Evolutionary conservation across 2,888 invertebrate species (phyloP), one percentile per base, ranked within the genome.

Genomic region (Perdita meconis): DNA sequence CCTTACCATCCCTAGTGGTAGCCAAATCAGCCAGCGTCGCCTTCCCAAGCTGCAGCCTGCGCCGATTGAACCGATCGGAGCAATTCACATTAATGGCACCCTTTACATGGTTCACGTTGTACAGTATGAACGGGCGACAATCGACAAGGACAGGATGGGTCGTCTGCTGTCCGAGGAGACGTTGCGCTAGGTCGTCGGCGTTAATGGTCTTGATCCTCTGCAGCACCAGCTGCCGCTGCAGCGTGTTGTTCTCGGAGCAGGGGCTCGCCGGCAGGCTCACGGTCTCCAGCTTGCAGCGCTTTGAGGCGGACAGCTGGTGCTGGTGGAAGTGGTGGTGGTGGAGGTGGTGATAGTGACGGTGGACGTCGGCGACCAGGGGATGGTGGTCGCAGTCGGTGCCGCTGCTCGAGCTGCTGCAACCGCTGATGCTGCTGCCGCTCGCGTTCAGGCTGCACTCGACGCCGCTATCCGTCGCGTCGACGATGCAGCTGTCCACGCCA

Each of bases 21-120:
- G 95, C 95, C 78, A 96, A 92, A 90, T 96, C 96, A 61, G 95
- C 94, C 24, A 96, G 90, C 2, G 94, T 94, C 10, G 95, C 95
- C 86, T 95, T 95, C 12, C 95, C 95, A 87, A 94, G 94, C 88
- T 95, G 95, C 79, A 96, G 92, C 34, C 96, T 92, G 80, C 95
- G 93, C 72, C 95, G 93, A 89, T 95, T 95, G 90, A 95, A 95
- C 56, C 95, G 93, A 90, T 96, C 96, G 40, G 95, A 94, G 89
- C 96, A 96, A 90, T 95, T 95, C 78, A 96, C 94, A 92, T 96
- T 96, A 87, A 95, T 94, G 26, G 95, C 95, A 44, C 95, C 95
- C 70, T 93, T 93, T 80, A 96, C 94, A 92, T 96, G 96, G 89
- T 94, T 94, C 80, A 94, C 93, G 90, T 96, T 96, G 93, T 95